Conservation (phyloP, 2,113 vertebrate species). For the Oryzias celebensis region DNA sequence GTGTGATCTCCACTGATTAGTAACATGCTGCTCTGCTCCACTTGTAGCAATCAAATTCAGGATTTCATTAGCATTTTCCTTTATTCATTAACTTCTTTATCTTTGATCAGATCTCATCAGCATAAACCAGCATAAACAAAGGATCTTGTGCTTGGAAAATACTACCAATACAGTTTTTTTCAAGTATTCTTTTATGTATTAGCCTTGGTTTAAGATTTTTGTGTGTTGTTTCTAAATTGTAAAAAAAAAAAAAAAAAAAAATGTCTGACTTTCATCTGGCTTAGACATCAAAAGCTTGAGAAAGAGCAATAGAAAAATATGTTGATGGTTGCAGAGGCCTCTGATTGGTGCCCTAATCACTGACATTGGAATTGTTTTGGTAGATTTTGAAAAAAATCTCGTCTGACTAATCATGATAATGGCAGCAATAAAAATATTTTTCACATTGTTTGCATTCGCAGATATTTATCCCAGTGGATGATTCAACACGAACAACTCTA, state of each 20-base stretch:
- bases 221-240: constrained; percentile 36
- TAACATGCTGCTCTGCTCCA: constrained; percentile 34
- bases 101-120: constrained; percentile 36
- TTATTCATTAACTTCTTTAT: constrained; percentile 37
- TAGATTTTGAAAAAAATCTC: constrained; percentile 47
- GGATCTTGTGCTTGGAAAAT: constrained; percentile 26
- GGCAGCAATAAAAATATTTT: constrained; percentile 10
- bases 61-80: constrained; percentile 48
- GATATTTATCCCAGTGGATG: no score
- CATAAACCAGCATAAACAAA: constrained; percentile 19
- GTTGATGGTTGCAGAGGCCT: constrained; percentile 56
- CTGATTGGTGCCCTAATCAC: constrained; percentile 57
- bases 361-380: constrained; percentile 58
- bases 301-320: constrained; percentile 58
- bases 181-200: constrained; percentile 32
- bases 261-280: constrained; percentile 38
- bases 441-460: background rate
- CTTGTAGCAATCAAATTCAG: constrained; percentile 41
- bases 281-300: constrained; percentile 56
- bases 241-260: constrained; percentile 50
- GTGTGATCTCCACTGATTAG: constrained; percentile 67
- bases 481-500: no score
- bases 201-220: constrained; percentile 37
- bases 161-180: constrained; percentile 31
- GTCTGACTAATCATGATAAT: constrained; percentile 35